Evolutionary conservation across 2,113 vertebrate genomes (phyloP).

Genomic region (Sclerurus mexicanus): DNA sequence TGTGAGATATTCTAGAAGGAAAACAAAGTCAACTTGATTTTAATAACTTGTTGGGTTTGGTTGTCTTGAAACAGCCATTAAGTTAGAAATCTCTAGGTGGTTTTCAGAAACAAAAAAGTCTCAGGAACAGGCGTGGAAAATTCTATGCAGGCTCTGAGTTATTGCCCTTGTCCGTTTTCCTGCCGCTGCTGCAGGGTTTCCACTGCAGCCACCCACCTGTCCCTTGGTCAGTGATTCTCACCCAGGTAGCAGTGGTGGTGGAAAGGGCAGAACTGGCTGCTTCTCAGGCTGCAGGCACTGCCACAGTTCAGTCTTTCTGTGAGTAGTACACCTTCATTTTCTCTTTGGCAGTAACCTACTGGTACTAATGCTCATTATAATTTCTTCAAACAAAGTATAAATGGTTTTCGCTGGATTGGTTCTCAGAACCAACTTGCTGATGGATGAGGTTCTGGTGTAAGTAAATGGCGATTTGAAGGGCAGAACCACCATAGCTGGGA

Average conservation of each 20-base stretch:
- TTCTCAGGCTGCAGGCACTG: neutral
- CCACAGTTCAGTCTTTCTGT: neutral
- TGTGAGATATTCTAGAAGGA: neutral
- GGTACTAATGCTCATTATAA: neutral
- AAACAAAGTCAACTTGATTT: neutral
- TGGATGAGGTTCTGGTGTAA: neutral
- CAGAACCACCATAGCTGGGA: fast-evolving
- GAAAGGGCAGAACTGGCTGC: neutral
- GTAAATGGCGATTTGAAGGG: neutral
- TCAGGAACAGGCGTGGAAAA: neutral
- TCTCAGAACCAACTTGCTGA: neutral
- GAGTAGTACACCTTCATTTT: neutral
- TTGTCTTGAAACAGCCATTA: neutral
- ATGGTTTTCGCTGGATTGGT: neutral
- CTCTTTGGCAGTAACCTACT: neutral
- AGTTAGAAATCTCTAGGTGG: neutral
- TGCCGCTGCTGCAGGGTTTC: neutral
- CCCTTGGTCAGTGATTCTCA: neutral
- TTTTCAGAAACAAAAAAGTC: neutral
- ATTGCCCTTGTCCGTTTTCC: neutral
- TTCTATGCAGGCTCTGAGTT: neutral
- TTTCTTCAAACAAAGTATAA: neutral
- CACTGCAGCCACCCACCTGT: neutral
- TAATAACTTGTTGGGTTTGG: neutral
- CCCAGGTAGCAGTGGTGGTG: neutral